Evolutionary conservation across 2,888 invertebrate genomes (phyloP), one percentile per base, ranked within the genome.

Genomic region (Epinotia brunnichana): DNA sequence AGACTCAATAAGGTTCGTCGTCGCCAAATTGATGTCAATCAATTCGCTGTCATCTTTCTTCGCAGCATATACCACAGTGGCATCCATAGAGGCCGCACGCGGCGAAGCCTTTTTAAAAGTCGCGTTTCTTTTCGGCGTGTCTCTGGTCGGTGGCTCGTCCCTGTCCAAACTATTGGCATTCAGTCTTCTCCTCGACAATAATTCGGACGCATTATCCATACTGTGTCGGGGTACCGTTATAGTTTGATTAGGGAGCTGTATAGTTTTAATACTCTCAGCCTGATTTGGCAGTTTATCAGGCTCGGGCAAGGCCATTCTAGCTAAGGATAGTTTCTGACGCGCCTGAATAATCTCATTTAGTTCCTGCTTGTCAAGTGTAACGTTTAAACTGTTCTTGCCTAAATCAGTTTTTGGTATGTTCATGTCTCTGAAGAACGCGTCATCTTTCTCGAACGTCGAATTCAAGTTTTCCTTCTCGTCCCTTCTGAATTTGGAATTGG

Each of bases 321-420:
- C 93, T 56, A 92, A 74, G 0, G 92, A 92, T 13, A 93, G 76
- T 76, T 93, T 93, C 70, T 93, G 92, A 11, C 93, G 78, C 19
- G 93, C 93, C 75, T 92, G 93, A 67, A 92, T 92, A 1, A 93
- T 93, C 73, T 93, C 93, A 62, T 92, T 93, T 61, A 93, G 69
- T 75, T 93, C 93, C 70, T 92, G 90, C 74, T 94, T 94, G 39
- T 92, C 93, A 1, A 91, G 74, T 0, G 92, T 93, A 0, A 91
- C 88, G 73, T 91, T 93, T 1, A 92, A 56, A 74, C 90, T 93
- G 41, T 87, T 90, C 62, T 80, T 83, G 0, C 82, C 88, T 0
- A 83, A 68, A 3, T 90, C 91, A 0, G 89, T 82, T 66, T 83
- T 89, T 3, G 82, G 83, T 44, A 90, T 57, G 0, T 85, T 88